A percentile compares a stretch with the other conserved stretches of the same genome.
phyloP scores from a whole-genome alignment of 2,113 vertebrate species.

The Sus scrofa region DNA sequence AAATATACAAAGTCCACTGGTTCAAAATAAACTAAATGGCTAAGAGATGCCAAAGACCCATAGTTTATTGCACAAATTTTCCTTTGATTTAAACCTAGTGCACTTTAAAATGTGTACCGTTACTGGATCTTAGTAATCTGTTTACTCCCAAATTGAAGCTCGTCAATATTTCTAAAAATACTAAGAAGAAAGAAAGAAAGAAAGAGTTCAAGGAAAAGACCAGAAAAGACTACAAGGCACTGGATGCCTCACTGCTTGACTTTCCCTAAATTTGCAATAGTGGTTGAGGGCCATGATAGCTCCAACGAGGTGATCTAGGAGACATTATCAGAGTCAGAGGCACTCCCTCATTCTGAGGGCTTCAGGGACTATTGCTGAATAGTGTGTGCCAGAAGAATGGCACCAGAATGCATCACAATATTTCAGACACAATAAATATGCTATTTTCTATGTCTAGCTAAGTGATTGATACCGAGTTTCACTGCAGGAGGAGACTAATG shows the following conservation, averaged over 20 bases:
- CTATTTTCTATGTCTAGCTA: neutral
- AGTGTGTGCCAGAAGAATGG: neutral
- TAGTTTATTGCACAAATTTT: neutral
- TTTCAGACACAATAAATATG: neutral
- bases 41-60: neutral
- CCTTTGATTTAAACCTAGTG: conserved; percentile 26
- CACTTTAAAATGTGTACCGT: neutral
- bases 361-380: neutral
- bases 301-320: neutral
- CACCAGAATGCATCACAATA: neutral
- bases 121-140: neutral
- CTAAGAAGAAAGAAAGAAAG: neutral
- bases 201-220: neutral
- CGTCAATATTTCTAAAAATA: neutral
- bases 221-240: neutral
- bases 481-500: neutral
- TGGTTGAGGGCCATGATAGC: neutral
- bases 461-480: neutral
- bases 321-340: neutral
- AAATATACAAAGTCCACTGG: neutral
- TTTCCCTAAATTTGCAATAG: neutral
- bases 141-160: neutral
- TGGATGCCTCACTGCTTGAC: neutral
- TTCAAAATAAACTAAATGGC: neutral
- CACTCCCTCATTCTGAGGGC: neutral